Base-by-base conservation (phyloP, 2,113 vertebrate genomes). In the Phaethon lepturus region DNA sequence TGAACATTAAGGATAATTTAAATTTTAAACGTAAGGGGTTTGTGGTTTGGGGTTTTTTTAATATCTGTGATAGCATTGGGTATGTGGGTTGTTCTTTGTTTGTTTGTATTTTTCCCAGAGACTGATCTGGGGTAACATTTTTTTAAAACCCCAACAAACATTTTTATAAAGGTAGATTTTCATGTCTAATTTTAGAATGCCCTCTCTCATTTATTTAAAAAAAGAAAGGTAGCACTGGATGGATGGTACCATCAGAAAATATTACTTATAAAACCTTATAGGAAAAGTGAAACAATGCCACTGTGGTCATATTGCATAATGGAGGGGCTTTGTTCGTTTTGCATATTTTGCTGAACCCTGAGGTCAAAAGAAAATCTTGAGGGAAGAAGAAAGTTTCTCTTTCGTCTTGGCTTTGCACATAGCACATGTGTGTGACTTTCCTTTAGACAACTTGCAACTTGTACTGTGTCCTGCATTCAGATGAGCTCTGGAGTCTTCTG, bases 401-500 rank as follows among this genome's bases (percentile, higher is more conserved):
- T 52, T 64, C 33, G 19, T 17, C 26, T 47, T 3, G 0, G 56
- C 38, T 11, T 59, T 77, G n/a, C 29, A 77, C 7, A 16, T 35
- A 11, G 55, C 69, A 24, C 33, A 9, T 4, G 7, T 50, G 38
- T 58, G 26, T 45, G 47, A 38, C 60, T 86, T 76, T 35, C 7
- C 29, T 72, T 53, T 31, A 66, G 66, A 5, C 31, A 53, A 2
- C 44, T 23, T 35, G 53, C 12, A 42, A 16, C 33, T 42, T 1
- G 0, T 47, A 2, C 7, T 40, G 7, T 76, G 58, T 68, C 38
- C 35, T 50, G n/a, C 4, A 5, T 75, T 86, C 55, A n/a, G 0
- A 42, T 84, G 25, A 42, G 19, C 64, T 49, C 62, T 58, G 59
- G 22, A 49, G 33, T 40, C 35, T 55, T 33, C 62, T 75, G 40